phyloP scores from a whole-genome alignment of 2,113 vertebrate species.

The Carassius gibelio region DNA sequence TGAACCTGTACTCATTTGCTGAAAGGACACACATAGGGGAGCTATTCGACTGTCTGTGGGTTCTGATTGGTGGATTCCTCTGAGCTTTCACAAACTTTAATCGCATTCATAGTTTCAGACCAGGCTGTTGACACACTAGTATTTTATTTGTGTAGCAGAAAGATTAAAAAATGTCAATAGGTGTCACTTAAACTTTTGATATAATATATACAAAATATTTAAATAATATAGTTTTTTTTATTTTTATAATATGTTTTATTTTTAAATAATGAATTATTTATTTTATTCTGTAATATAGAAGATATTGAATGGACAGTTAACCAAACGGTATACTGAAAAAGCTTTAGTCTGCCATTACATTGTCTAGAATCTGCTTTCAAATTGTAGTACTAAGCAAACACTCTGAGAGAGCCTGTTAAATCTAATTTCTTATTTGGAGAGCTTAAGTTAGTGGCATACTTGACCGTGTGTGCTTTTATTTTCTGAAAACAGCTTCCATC shows the following conservation, averaged over 20 bases:
- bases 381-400: background rate
- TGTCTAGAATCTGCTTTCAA: background rate
- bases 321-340: background rate
- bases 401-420: slow-evolving; percentile 16
- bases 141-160: background rate
- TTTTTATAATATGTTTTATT: too few species aligned
- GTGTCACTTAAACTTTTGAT: too few species aligned
- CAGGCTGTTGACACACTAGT: background rate
- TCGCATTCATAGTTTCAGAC: background rate
- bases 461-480: slow-evolving; percentile 10
- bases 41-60: background rate
- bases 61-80: slow-evolving; percentile 16
- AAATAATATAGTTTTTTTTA: too few species aligned
- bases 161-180: background rate
- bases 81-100: background rate
- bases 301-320: too few species aligned
- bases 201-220: too few species aligned
- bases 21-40: slow-evolving; percentile 48
- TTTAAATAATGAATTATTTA: too few species aligned
- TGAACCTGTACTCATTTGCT: slow-evolving; percentile 50
- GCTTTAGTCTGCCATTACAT: background rate
- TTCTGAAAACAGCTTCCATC: slow-evolving; percentile 2
- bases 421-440: slow-evolving; percentile 17
- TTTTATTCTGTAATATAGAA: too few species aligned
- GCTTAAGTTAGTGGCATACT: slow-evolving; percentile 1